Evolutionary conservation across 2,113 vertebrate genomes (phyloP).

Genomic region (Engystomops pustulosus): DNA sequence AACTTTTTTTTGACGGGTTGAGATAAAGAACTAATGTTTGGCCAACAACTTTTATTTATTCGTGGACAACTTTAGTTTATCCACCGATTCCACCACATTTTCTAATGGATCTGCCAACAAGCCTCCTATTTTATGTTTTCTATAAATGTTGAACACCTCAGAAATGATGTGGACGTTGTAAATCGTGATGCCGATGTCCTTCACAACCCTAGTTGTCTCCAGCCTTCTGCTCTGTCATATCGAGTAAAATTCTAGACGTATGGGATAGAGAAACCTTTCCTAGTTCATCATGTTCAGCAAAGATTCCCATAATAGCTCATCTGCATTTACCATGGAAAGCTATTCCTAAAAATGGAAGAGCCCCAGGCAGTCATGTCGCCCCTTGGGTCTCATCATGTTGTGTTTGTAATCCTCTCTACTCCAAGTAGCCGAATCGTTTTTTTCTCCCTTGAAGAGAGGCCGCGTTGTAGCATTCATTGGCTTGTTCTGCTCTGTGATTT

Average conservation of each 20-base stretch:
- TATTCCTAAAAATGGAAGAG: constrained; percentile 39
- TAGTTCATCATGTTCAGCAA: constrained; percentile 1
- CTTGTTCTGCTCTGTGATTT: neutral
- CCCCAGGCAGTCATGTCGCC: constrained; percentile 16
- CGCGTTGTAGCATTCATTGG: neutral
- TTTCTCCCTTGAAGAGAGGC: neutral
- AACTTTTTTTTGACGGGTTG: too few species aligned
- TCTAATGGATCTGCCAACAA: too few species aligned
- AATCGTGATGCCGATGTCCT: neutral
- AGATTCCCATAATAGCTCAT: constrained; percentile 20
- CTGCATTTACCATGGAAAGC: constrained; percentile 15
- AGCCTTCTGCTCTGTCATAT: neutral
- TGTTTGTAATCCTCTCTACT: constrained; percentile 9
- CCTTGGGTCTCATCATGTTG: constrained; percentile 35
- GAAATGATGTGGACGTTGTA: neutral
- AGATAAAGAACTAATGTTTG: too few species aligned
- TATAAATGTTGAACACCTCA: neutral
- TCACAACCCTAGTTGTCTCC: neutral
- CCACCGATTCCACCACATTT: neutral
- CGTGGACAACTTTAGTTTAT: neutral
- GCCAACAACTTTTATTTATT: too few species aligned
- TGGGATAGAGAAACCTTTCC: neutral
- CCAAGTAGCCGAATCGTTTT: neutral
- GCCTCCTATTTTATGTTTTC: too few species aligned
- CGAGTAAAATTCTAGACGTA: neutral